Conservation (phyloP, 2,113 vertebrate genomes). For the Eira barbara region DNA sequence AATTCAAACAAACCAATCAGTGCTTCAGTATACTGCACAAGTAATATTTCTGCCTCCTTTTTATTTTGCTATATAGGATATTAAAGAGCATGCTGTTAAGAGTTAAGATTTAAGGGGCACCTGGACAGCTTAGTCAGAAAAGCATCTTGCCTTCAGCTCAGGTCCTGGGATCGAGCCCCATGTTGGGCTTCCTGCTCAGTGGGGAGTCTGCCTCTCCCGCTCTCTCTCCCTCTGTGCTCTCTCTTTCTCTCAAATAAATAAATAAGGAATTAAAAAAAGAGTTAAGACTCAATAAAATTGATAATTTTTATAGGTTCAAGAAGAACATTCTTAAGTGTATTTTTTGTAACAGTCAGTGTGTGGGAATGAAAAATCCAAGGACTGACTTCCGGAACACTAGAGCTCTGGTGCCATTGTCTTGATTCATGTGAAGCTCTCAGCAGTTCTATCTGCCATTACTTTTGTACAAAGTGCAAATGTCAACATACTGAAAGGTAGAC, state of each 20-base stretch:
- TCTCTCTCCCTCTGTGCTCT: not conserved
- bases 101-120: not conserved
- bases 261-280: not conserved
- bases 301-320: not conserved
- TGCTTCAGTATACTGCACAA: not conserved
- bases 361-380: not conserved
- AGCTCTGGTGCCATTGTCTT: not conserved
- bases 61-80: not conserved
- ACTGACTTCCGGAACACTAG: not conserved
- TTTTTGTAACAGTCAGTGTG: not conserved
- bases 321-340: not conserved
- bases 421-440: not conserved
- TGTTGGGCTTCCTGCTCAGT: not conserved
- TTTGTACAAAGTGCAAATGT: not conserved
- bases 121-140: not conserved
- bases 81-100: not conserved
- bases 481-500: not conserved
- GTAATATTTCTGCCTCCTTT: not conserved
- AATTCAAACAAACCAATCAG: not conserved
- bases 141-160: not conserved
- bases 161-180: not conserved
- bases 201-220: not conserved
- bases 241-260: not conserved
- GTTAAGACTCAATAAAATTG: not conserved
- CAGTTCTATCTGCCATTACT: not conserved